Conservation (phyloP, 2,113 vertebrate genomes). For the Setophaga petechia region DNA sequence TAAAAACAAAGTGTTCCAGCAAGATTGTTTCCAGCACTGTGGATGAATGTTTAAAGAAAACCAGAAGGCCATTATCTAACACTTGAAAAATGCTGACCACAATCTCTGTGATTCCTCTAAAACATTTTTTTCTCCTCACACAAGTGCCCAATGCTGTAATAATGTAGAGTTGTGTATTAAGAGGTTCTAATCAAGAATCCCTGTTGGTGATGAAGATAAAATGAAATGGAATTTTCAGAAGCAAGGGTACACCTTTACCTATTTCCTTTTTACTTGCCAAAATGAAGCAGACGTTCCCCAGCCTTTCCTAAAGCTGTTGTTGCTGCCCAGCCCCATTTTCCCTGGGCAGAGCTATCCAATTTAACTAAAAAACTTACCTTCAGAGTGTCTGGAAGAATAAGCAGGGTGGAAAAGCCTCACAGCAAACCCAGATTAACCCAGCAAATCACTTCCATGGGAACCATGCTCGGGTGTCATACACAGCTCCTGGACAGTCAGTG, state of each 20-base stretch:
- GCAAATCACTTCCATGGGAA: background rate
- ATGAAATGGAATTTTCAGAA: background rate
- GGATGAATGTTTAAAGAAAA: background rate
- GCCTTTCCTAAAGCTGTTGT: background rate
- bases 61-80: background rate
- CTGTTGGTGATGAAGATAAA: background rate
- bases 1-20: background rate
- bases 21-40: rapidly evolving
- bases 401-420: background rate
- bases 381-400: rapidly evolving
- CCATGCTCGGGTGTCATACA: rapidly evolving
- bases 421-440: background rate
- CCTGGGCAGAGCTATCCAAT: background rate
- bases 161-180: background rate
- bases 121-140: background rate
- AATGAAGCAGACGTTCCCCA: background rate
- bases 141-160: background rate
- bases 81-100: background rate
- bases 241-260: background rate
- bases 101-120: background rate
- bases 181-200: background rate
- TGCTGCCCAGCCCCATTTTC: background rate
- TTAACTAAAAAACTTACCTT: background rate
- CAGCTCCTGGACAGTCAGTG: background rate
- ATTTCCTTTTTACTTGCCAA: background rate